Evolutionary conservation across 92 coral and sea anemone genomes (phyloP).

Genomic region (Chrysogorgia sp.): DNA sequence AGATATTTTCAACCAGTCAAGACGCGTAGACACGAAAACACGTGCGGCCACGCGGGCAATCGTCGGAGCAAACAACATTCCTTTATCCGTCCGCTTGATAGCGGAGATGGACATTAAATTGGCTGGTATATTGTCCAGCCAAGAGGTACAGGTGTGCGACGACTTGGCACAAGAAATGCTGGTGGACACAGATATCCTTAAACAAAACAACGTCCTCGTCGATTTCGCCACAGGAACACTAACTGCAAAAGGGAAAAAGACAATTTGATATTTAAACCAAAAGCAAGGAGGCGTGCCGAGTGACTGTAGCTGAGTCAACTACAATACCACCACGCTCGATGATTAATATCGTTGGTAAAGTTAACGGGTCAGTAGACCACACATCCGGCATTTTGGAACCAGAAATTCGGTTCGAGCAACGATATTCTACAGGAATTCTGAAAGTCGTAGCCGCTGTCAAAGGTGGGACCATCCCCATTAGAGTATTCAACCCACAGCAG

Average conservation of each 20-base stretch:
- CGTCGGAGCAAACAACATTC: not conserved
- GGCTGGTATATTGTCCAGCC: not conserved
- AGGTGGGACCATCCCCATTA: no score
- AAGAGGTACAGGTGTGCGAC: slow-evolving; percentile 3
- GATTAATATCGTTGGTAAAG: not conserved
- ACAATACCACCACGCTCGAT: not conserved
- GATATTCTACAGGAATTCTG: no score
- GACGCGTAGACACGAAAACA: not conserved
- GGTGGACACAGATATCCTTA: not conserved
- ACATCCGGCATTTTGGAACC: no score
- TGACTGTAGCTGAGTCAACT: not conserved
- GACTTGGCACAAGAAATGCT: not conserved
- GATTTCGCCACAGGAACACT: slow-evolving; percentile 1
- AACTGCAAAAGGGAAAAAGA: not conserved
- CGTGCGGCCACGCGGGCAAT: not conserved
- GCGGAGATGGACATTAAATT: slow-evolving; percentile 6
- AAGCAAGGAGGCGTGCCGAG: not conserved
- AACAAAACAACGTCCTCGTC: slow-evolving; percentile 5
- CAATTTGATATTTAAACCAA: not conserved
- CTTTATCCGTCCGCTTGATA: not conserved
- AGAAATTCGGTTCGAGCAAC: no score
- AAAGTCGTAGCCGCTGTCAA: no score
- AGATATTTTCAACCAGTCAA: not conserved
- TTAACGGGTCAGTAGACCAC: no score
- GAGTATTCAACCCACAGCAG: no score